A percentile compares a stretch with the other conserved stretches of the same genome.
Evolutionary conservation across 35 echinoderm and acorn worm species (phyloP).

Genomic region (Strongylocentrotus purpuratus): DNA sequence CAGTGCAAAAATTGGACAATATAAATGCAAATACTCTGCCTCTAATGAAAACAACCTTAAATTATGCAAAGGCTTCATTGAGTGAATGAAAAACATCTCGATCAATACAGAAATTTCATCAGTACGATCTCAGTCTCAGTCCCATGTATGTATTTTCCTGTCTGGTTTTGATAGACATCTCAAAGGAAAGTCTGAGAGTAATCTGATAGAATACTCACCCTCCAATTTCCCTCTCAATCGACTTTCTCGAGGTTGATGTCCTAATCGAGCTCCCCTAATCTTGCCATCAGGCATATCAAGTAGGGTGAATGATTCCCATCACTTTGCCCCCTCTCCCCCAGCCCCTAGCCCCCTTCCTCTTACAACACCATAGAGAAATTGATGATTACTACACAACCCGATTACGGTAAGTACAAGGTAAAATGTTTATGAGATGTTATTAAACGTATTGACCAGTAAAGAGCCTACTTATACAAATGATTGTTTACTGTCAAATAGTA

Average conservation of each 20-base stretch:
- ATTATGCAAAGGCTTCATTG: not conserved
- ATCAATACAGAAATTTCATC: not conserved
- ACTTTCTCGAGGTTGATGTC: not conserved
- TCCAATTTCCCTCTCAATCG: not conserved
- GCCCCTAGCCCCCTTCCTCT: not conserved
- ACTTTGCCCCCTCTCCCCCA: not conserved
- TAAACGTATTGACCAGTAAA: not conserved
- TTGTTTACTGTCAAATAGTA: too few relatives aligned
- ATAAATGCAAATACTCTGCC: too few relatives aligned
- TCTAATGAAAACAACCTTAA: not conserved
- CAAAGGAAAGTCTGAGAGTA: not conserved
- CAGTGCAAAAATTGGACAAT: too few relatives aligned
- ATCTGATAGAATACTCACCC: not conserved
- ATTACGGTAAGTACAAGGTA: too few relatives aligned
- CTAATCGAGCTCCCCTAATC: not conserved
- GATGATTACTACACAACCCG: not conserved
- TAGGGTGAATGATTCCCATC: not conserved
- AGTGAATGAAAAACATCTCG: not conserved
- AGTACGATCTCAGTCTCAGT: not conserved
- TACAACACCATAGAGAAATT: not conserved
- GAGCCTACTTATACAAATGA: too few relatives aligned
- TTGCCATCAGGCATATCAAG: not conserved
- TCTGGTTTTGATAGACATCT: constrained; percentile 1
- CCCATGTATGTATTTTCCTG: not conserved
- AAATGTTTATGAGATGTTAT: not conserved